These are phyloP conservation scores for Sminthurides bifidus DNA, from an alignment of 1,140 invertebrate genomes.

Conservation along the genomic window DNA sequence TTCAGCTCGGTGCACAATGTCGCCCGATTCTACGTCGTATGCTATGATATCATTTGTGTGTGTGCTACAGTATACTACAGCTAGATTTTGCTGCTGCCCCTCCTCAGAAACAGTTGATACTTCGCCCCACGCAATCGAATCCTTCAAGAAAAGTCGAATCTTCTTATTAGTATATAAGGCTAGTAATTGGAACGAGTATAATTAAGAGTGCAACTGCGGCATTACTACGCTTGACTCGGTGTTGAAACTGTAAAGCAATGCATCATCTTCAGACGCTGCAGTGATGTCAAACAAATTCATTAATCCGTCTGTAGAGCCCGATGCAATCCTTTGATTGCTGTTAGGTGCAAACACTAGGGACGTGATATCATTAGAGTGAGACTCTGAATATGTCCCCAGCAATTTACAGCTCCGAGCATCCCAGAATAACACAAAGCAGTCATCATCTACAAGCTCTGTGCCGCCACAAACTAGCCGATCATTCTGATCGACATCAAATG, in stretches of 20 bases:
- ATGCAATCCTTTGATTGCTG: constrained; percentile 54
- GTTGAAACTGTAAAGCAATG: constrained; percentile 65
- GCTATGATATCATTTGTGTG: constrained; percentile 58
- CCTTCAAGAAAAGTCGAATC: constrained; percentile 3
- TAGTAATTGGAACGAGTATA: background rate
- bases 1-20: constrained; percentile 44
- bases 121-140: constrained; percentile 10
- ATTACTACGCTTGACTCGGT: constrained; percentile 65
- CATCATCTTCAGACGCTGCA: constrained; percentile 63
- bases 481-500: constrained; percentile 63
- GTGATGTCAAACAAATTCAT: constrained; percentile 73
- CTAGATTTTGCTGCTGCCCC: constrained; percentile 36
- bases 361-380: constrained; percentile 30
- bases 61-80: constrained; percentile 50
- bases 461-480: constrained; percentile 62
- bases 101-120: background rate
- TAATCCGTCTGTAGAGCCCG: constrained; percentile 70
- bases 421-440: constrained; percentile 71
- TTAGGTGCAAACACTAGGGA: constrained; percentile 53
- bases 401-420: constrained; percentile 54
- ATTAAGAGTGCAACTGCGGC: background rate
- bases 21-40: constrained; percentile 52
- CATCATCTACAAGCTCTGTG: constrained; percentile 52
- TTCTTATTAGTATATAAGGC: background rate
- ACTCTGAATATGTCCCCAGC: constrained; percentile 63